These are phyloP conservation scores for Ptychochromis oligacanthus DNA, from an alignment of 2,113 vertebrate species.

Conservation along the genomic window DNA sequence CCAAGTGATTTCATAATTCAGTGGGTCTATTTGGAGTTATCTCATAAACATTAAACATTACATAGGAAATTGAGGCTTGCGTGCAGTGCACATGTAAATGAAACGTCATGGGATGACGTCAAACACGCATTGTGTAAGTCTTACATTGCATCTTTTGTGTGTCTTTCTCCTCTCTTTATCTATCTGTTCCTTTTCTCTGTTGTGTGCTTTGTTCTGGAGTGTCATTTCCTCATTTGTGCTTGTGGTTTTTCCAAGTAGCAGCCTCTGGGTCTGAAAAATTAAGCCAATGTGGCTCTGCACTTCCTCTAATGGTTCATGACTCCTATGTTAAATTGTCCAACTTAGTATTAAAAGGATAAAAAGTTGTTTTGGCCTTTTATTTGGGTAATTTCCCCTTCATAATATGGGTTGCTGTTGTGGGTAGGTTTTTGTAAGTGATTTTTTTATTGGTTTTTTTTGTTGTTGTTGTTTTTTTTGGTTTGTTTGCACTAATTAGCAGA, in stretches of 20 bases:
- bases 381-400: neutral
- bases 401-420: neutral
- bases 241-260: neutral
- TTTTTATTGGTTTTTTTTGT: too few relatives aligned
- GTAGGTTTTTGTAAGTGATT: too few relatives aligned
- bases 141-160: neutral
- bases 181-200: neutral
- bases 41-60: conserved; percentile 46
- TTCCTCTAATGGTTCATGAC: neutral
- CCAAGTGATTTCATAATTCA: conserved; percentile 36
- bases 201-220: neutral
- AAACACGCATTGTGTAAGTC: neutral
- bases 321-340: neutral
- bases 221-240: conserved; percentile 18
- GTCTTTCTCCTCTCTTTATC: neutral
- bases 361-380: neutral
- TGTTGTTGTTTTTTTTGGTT: too few relatives aligned
- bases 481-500: too few relatives aligned
- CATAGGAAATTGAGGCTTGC: neutral
- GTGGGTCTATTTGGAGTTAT: conserved; percentile 17
- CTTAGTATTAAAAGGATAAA: too few relatives aligned
- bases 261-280: neutral
- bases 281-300: neutral
- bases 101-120: neutral
- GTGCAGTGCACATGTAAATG: neutral